Base-by-base conservation (phyloP, 2,888 invertebrate genomes). In the Sinentomon sp. region DNA sequence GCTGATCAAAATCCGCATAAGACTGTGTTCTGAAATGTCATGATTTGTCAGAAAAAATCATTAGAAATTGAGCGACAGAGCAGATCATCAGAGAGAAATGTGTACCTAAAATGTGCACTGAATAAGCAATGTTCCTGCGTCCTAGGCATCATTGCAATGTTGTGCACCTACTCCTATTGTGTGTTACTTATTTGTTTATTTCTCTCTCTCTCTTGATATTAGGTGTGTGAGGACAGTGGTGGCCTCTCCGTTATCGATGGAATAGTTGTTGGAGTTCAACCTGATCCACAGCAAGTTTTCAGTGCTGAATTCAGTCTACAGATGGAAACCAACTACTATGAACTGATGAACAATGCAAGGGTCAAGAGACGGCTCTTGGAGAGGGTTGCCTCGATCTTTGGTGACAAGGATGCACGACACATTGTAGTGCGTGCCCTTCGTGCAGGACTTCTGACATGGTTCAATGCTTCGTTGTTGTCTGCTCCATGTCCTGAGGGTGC, bases 271-370 rank as follows among this genome's bases (percentile, higher is more conserved):
- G 67, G 68, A 35, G 77, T 76, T 1, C 63, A 62, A 38, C 61
- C 63, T 34, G 63, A 68, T 0, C 63, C 64, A 0, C 59, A 62
- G 36, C 59, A 62, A 1, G 12, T 33, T 21, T 76, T 69, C 34
- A 71, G 66, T 14, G 68, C 76, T 1, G 73, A 77, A 49, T 78
- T 82, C 53, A 71, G 70, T 41, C 71, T 80, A 61, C 71, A 67
- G 1, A 55, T 83, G 47, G 69, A 70, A 41, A 63, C 66, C 28
- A 62, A 66, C 0, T 53, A 47, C 34, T 67, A 66, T 49, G 64
- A 62, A 21, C 70, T 80, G 40, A 62, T 62, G 1, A 64, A 67
- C 46, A 70, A 69, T 33, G 68, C 78, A 0, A 55, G 58, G 18
- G 62, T 68, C 49, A 75, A 82, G 47, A 62, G 75, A 20, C 72